A percentile compares a stretch with the other conserved stretches of the same genome.
Conservation (phyloP, 2,113 vertebrate genomes). For the Reinhardtius hippoglossoides region DNA sequence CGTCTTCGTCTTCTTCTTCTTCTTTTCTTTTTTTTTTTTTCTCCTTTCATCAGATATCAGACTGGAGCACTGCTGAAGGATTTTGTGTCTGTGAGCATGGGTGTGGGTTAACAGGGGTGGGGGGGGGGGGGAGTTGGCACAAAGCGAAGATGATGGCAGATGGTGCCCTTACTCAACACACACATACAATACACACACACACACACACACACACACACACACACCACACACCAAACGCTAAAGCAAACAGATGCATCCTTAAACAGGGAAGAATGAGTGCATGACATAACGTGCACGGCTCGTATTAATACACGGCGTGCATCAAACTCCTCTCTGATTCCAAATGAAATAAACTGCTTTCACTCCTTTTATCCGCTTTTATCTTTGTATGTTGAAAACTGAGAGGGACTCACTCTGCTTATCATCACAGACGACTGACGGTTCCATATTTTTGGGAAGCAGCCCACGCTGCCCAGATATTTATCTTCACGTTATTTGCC, state of each 20-base stretch:
- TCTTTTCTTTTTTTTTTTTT: background rate
- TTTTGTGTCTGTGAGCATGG: constrained; percentile 51
- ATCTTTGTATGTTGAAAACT: background rate
- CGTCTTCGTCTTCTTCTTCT: background rate
- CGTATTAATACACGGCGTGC: background rate
- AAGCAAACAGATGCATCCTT: constrained; percentile 19
- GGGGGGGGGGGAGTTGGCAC: constrained; percentile 62
- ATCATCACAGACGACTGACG: background rate
- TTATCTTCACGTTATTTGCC: background rate
- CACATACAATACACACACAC: constrained; percentile 43
- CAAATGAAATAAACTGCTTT: constrained; percentile 1
- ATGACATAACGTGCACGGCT: background rate
- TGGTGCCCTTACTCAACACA: constrained; percentile 72
- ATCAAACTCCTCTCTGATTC: background rate
- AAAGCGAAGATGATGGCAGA: constrained; percentile 70
- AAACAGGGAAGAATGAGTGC: background rate
- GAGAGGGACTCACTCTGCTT: background rate
- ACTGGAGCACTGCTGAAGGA: constrained; percentile 17
- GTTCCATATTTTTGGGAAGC: background rate
- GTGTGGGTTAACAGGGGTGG: constrained; percentile 52
- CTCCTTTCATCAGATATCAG: constrained; percentile 16
- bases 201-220: constrained; percentile 46
- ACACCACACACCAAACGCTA: constrained; percentile 37
- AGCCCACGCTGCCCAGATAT: background rate
- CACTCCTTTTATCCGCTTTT: background rate